Conservation (phyloP, 2,797 vertebrate species). For the Pangasius sanitwongsei region DNA sequence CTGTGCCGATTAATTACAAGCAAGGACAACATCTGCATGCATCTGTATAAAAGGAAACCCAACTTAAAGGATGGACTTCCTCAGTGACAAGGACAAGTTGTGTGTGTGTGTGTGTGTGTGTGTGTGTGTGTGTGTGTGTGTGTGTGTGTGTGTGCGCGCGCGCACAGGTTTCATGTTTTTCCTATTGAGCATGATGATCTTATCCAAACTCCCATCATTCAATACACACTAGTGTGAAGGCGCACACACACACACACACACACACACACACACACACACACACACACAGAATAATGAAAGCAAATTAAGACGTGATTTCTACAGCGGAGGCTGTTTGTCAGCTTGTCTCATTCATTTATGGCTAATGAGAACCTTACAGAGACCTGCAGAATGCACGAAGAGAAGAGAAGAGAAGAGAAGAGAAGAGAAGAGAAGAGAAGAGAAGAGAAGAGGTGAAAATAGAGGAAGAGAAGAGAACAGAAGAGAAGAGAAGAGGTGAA, state of each 20-base stretch:
- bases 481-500: not conserved
- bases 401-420: conserved; percentile 21
- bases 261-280: conserved; percentile 16
- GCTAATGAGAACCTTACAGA: conserved; percentile 74
- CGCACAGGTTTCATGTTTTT: not conserved
- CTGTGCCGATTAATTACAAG: not conserved
- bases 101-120: not conserved
- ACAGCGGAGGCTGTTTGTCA: conserved; percentile 70
- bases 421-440: not conserved
- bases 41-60: not conserved
- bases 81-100: not conserved
- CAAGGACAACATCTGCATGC: not conserved
- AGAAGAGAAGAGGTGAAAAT: not conserved
- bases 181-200: not conserved
- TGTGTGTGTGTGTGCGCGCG: not conserved
- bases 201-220: conserved; percentile 1
- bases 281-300: conserved; percentile 38
- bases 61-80: not conserved
- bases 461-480: conserved; percentile 28
- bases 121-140: not conserved
- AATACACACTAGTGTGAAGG: not conserved
- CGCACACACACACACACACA: conserved; percentile 25
- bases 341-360: conserved; percentile 76
- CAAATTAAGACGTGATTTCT: conserved; percentile 75
- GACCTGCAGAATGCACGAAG: conserved; percentile 72